These are phyloP conservation scores for Cryptoblepharus egeriae DNA, from an alignment of 2,797 vertebrate genomes.

Conservation along the genomic window DNA sequence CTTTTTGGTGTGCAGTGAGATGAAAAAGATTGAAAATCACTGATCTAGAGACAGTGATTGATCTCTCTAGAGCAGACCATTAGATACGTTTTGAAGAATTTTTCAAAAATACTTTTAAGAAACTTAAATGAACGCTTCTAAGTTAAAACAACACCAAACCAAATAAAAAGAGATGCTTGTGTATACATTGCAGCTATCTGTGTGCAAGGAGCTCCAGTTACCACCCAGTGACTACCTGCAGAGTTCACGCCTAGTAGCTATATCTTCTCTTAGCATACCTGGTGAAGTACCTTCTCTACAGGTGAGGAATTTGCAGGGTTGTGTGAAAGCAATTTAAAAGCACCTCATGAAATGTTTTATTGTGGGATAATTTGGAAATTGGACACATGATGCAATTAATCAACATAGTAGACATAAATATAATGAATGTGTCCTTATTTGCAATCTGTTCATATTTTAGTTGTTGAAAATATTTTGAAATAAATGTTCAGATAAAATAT, in stretches of 20 bases:
- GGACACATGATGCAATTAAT: fast-evolving
- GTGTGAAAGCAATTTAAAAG: conserved; percentile 17
- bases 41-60: too few species aligned
- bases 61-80: not conserved
- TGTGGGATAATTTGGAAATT: conserved; percentile 7
- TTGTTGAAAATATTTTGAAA: not conserved
- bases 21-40: too few species aligned
- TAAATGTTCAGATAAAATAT: not conserved
- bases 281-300: conserved; percentile 82
- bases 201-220: conserved; percentile 94
- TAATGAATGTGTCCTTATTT: not conserved
- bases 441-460: not conserved
- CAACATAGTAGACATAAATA: not conserved
- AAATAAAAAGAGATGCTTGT: conserved; percentile 12
- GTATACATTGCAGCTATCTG: conserved; percentile 81
- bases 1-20: too few species aligned
- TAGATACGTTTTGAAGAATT: not conserved
- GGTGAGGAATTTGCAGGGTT: conserved; percentile 67
- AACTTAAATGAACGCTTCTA: not conserved
- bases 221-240: conserved; percentile 85
- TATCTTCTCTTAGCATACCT: conserved; percentile 74
- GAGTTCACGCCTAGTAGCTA: conserved; percentile 85
- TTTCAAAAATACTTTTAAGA: not conserved
- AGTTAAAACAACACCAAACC: not conserved
- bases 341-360: not conserved